Base-by-base conservation (phyloP, 2,888 invertebrate species). In the Panzeria rudis region DNA sequence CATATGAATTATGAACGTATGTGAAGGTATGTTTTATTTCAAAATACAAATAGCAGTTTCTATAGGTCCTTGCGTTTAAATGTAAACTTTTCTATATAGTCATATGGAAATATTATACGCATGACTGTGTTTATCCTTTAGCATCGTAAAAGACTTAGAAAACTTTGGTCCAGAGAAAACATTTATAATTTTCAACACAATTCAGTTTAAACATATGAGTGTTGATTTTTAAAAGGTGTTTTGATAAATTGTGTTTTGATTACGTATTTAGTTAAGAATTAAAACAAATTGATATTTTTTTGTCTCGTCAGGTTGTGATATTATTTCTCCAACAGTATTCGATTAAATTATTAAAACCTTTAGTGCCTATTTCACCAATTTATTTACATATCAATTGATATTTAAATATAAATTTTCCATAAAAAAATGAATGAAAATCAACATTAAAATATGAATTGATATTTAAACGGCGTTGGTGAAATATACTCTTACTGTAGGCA, bases 11-110 rank as follows among this genome's bases (percentile, higher is more conserved):
- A 15, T 41, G 38, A 23, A 17, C 13, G n/a, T 35, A 2, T 35
- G 32, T 61, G 7, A 29, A 20, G 8, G 44, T 47, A 1, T 13
- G 17, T 35, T 6, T 29, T 29, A 1, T 71, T 69, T 20, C 20
- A 59, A 44, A 38, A 25, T 47, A 47, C 17, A 25, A 77, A 41
- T 68, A 7, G 17, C 20, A 44, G 56, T 20, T 64, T 6, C 20
- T 9, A n/a, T 20, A 52, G 20, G 15, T 54, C 35, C 23, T 11
- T n/a, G 25, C 38, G n/a, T 32, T 44, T 8, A 47, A 17, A 20
- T 72, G 13, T 8, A 23, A 72, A 32, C 13, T 72, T 62, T 17
- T 20, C n/a, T 20, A 20, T 61, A 3, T 7, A 50, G 32, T 50
- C 17, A 9, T 17, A 73, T 50, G 5, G 3, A 73, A 20, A n/a